These are phyloP conservation scores for Ageneiosus marmoratus DNA, from an alignment of 2,113 vertebrate genomes.

Conservation along the genomic window DNA sequence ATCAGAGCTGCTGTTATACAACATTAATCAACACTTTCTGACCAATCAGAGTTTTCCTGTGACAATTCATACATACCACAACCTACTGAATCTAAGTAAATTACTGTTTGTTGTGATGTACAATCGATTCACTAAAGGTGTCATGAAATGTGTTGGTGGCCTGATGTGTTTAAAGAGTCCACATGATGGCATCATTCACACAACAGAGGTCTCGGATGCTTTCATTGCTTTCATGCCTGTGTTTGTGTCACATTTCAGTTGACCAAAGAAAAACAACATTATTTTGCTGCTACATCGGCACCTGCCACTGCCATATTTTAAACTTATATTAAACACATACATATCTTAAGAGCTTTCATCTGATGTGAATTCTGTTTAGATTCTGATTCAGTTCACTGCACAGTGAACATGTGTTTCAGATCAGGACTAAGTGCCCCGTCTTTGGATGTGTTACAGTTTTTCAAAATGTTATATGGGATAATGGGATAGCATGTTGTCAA, in stretches of 20 bases:
- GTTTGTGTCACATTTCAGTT: not conserved
- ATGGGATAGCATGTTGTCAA: conserved; percentile 1
- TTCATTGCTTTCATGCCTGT: not conserved
- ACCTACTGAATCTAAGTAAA: not conserved
- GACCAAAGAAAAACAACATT: not conserved
- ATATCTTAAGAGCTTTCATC: not conserved
- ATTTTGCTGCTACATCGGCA: not conserved
- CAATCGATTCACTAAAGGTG: not conserved
- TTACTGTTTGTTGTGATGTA: not conserved
- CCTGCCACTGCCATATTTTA: not conserved
- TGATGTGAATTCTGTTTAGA: conserved; percentile 2
- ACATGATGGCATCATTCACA: conserved; percentile 67
- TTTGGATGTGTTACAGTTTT: conserved; percentile 25
- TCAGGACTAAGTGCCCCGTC: conserved; percentile 35
- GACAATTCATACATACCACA: not conserved
- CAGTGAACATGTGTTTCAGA: conserved; percentile 37
- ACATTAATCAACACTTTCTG: not conserved
- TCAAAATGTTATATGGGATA: conserved; percentile 35
- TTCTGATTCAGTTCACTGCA: not conserved
- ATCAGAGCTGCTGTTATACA: not conserved
- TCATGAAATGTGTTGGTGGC: not conserved
- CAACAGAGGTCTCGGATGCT: conserved; percentile 40
- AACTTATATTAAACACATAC: not conserved
- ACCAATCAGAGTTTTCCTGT: not conserved
- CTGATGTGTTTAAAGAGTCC: conserved; percentile 53